Evolutionary conservation across 2,797 vertebrate species (phyloP).

Genomic region (Menidia menidia): DNA sequence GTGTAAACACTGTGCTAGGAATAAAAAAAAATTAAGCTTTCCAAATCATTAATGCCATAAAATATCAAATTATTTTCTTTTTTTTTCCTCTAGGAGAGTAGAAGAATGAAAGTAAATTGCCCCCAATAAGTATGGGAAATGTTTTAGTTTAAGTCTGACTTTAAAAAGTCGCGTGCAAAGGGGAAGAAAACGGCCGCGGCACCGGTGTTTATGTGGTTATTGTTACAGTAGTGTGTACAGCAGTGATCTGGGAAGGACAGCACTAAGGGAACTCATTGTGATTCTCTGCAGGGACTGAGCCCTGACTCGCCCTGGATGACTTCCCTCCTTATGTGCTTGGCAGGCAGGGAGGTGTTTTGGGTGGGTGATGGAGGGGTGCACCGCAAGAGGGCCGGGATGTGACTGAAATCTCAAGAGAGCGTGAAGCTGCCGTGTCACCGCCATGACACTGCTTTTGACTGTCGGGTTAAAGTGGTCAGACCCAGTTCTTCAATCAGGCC

Average conservation of each 20-base stretch:
- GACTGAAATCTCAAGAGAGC: constrained; percentile 82
- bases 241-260: constrained; percentile 57
- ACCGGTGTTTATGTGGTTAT: constrained; percentile 22
- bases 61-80: neutral
- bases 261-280: constrained; percentile 74
- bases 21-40: constrained; percentile 7
- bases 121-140: constrained; percentile 4
- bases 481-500: constrained; percentile 9
- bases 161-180: neutral
- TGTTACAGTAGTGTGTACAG: constrained; percentile 62
- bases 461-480: constrained; percentile 58
- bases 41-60: neutral
- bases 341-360: constrained; percentile 74
- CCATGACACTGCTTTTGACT: constrained; percentile 64
- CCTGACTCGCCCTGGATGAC: constrained; percentile 74
- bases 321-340: constrained; percentile 79
- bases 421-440: constrained; percentile 66
- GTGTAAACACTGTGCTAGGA: neutral
- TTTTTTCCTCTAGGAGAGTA: constrained; percentile 3
- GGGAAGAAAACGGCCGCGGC: constrained; percentile 23
- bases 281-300: constrained; percentile 78
- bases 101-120: constrained; percentile 13
- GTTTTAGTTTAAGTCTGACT: neutral
- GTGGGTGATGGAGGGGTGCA: constrained; percentile 49
- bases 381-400: constrained; percentile 76